These are phyloP conservation scores for Tragelaphus scriptus DNA, from an alignment of 2,113 vertebrate genomes.

Conservation along the genomic window DNA sequence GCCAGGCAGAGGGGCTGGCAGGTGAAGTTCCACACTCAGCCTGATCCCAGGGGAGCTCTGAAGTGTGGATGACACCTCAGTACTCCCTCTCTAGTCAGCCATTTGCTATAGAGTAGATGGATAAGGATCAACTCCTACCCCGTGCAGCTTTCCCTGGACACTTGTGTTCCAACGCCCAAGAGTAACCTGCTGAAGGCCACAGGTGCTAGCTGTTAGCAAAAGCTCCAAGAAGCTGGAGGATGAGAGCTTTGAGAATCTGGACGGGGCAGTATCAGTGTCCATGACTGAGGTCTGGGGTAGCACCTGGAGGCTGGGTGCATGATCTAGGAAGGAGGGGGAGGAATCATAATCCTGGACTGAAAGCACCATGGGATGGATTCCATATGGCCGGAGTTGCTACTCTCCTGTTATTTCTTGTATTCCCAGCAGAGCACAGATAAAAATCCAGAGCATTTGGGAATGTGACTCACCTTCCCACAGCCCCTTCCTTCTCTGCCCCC, in stretches of 20 bases:
- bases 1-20: not conserved
- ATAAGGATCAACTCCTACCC: not conserved
- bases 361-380: not conserved
- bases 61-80: no score
- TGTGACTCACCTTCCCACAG: slow-evolving; percentile 20
- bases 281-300: no score
- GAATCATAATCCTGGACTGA: not conserved
- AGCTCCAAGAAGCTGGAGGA: not conserved
- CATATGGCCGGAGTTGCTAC: not conserved
- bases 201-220: not conserved
- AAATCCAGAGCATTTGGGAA: slow-evolving; percentile 40
- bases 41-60: not conserved
- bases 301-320: not conserved
- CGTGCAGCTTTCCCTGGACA: not conserved
- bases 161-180: not conserved
- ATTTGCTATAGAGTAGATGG: rapidly evolving
- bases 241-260: not conserved
- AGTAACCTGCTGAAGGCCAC: not conserved
- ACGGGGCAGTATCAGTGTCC: rapidly evolving
- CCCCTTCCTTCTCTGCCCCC: not conserved
- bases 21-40: not conserved
- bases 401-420: not conserved
- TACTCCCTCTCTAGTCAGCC: not conserved
- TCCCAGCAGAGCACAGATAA: not conserved
- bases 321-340: not conserved